phyloP scores from a whole-genome alignment of 2,113 vertebrate genomes.

The Gallinago media region DNA sequence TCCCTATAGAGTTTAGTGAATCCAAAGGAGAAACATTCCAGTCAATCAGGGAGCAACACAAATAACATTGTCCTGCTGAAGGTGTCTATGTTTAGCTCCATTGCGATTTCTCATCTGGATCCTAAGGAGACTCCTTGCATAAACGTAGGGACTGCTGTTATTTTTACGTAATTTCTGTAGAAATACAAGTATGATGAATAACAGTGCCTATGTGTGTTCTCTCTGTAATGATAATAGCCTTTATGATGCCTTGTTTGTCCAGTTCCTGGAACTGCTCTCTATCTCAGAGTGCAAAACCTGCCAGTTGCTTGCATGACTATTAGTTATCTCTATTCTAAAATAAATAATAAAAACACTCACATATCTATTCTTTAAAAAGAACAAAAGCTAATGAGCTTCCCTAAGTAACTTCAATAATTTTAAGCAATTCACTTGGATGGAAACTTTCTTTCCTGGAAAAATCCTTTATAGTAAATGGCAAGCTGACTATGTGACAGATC shows the following conservation, averaged over 20 bases:
- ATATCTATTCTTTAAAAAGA: neutral
- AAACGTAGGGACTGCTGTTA: neutral
- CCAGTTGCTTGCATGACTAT: neutral
- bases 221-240: neutral
- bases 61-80: neutral
- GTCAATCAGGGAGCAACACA: neutral
- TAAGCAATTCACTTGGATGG: neutral
- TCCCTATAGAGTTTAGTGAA: slow-evolving; percentile 18
- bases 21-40: slow-evolving; percentile 5
- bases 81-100: neutral
- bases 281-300: neutral
- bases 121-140: neutral
- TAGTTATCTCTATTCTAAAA: neutral
- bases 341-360: neutral
- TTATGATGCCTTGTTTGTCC: neutral
- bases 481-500: neutral
- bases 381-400: neutral
- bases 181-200: neutral
- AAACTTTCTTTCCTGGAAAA: slow-evolving; percentile 1
- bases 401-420: neutral
- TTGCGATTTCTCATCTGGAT: neutral
- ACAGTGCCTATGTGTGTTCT: neutral
- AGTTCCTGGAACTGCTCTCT: slow-evolving; percentile 25
- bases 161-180: neutral
- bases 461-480: neutral